phyloP scores from a whole-genome alignment of 2,113 vertebrate species.

The Mustela nigripes region DNA sequence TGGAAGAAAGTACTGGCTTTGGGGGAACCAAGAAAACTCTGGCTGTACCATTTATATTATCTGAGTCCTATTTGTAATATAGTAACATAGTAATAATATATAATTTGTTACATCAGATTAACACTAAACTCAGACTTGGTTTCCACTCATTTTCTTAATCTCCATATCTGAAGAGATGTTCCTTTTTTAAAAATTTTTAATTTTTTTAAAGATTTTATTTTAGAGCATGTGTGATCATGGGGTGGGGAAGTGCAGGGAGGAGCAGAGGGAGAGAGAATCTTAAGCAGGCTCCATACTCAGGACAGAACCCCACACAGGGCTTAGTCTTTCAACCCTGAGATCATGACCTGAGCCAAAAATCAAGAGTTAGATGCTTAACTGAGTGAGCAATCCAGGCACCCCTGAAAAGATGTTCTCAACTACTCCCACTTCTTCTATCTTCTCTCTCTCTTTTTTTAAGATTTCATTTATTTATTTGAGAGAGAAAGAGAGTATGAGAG shows the following conservation, averaged over 20 bases:
- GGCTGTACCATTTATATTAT: neutral
- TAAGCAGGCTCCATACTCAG: neutral
- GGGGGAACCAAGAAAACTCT: neutral
- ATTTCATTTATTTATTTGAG: too few relatives aligned
- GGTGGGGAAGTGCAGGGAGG: neutral
- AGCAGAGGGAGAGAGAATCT: neutral
- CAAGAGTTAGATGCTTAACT: too few relatives aligned
- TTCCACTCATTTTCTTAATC: neutral
- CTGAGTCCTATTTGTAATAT: neutral
- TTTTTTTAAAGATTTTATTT: neutral
- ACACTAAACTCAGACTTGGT: neutral
- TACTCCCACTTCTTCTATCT: neutral
- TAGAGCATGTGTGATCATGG: neutral
- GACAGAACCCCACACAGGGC: too few relatives aligned
- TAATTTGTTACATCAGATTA: neutral
- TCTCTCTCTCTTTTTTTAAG: too few relatives aligned
- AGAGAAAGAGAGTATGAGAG: too few relatives aligned
- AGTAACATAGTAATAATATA: neutral
- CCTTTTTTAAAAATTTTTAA: neutral
- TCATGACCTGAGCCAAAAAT: too few relatives aligned
- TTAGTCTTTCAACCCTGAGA: too few relatives aligned
- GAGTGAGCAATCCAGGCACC: too few relatives aligned
- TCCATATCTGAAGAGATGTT: neutral
- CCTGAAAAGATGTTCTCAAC: neutral
- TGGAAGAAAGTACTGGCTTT: neutral